These are phyloP conservation scores for Lepisosteus osseus DNA, from an alignment of 2,113 vertebrate genomes.

Conservation along the genomic window DNA sequence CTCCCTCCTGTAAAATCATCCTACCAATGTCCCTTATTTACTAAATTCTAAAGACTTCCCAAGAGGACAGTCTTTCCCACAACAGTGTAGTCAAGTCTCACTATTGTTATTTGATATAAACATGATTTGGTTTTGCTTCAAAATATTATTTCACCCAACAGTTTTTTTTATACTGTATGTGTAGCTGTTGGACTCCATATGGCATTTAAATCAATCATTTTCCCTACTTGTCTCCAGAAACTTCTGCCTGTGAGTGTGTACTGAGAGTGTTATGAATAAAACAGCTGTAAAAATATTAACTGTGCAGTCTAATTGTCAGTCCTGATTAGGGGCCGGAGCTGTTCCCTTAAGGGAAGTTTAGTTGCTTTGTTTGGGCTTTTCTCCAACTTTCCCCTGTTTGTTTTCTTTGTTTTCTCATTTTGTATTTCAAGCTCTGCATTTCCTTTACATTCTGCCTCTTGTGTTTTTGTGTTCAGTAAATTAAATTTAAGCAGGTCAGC, in stretches of 20 bases:
- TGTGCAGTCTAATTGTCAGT: slow-evolving; percentile 66
- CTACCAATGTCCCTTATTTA: too few relatives aligned
- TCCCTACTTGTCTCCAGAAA: slow-evolving; percentile 80
- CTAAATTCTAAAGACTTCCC: too few relatives aligned
- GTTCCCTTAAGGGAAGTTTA: slow-evolving; percentile 54
- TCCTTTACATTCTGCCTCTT: not conserved
- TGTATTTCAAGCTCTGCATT: not conserved
- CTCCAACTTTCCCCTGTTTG: slow-evolving; percentile 38
- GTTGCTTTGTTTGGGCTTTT: slow-evolving; percentile 41
- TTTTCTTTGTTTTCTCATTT: not conserved
- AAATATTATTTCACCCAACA: not conserved
- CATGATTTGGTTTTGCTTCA: not conserved
- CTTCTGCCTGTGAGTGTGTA: slow-evolving; percentile 59
- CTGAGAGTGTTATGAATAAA: slow-evolving; percentile 71
- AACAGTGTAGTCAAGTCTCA: too few relatives aligned
- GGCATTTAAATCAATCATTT: slow-evolving; percentile 76
- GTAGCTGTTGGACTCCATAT: slow-evolving; percentile 53
- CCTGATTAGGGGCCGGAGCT: slow-evolving; percentile 53
- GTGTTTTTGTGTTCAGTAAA: not conserved
- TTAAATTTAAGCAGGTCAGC: too few relatives aligned
- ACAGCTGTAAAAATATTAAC: slow-evolving; percentile 85
- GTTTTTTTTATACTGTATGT: not conserved
- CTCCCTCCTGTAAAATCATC: too few relatives aligned
- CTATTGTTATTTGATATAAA: not conserved
- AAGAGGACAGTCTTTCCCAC: too few relatives aligned